These are phyloP conservation scores for Anoncus sp. DNA, from an alignment of 2,888 invertebrate genomes.

Conservation along the genomic window DNA sequence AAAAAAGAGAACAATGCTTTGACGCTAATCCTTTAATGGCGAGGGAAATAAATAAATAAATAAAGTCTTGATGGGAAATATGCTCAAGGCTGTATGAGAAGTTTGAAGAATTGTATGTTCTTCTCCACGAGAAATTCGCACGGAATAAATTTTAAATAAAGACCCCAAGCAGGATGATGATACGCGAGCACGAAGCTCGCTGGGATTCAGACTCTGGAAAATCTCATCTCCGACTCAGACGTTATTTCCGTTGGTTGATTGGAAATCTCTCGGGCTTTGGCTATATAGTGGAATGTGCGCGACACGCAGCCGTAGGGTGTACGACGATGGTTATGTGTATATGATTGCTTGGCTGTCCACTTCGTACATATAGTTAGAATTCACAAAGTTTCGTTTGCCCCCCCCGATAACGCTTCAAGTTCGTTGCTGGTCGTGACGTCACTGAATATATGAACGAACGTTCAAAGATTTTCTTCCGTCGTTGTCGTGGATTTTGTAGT, in stretches of 20 bases:
- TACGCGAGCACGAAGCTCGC: conserved; percentile 47
- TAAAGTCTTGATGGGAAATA: neutral
- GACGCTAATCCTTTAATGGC: conserved; percentile 30
- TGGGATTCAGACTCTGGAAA: conserved; percentile 64
- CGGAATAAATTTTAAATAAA: conserved; percentile 60
- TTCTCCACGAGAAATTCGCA: conserved; percentile 30
- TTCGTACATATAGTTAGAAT: conserved; percentile 8
- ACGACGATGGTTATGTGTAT: neutral
- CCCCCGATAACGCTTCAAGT: neutral
- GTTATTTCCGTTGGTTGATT: conserved; percentile 77
- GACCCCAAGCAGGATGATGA: conserved; percentile 50
- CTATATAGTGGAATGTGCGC: no score
- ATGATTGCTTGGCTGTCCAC: conserved; percentile 27
- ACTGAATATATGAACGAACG: conserved; percentile 3
- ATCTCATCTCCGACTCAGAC: conserved; percentile 77
- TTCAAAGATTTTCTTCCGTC: neutral
- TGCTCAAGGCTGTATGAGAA: conserved; percentile 9
- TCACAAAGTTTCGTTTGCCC: conserved; percentile 17
- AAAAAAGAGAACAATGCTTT: conserved; percentile 25
- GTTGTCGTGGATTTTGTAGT: neutral
- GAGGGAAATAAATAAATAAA: no score
- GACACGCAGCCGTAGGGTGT: neutral
- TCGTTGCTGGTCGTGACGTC: neutral
- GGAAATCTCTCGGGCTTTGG: conserved; percentile 70
- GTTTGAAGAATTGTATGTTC: neutral